phyloP scores from a whole-genome alignment of 2,113 vertebrate species.

The Miniopterus natalensis region DNA sequence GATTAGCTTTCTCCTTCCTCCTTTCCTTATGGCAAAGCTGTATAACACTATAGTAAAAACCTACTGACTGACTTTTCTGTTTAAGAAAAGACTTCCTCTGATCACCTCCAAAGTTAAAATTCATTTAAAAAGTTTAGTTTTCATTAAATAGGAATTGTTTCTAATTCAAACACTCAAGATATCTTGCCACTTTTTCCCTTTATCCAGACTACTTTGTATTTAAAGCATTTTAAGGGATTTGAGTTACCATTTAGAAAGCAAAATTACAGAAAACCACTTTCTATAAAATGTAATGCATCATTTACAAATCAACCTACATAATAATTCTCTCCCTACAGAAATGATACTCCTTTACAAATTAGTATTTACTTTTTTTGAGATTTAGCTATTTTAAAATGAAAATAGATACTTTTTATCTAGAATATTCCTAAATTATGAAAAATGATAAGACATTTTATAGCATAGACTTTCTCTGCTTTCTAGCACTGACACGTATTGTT shows the following conservation, averaged over 20 bases:
- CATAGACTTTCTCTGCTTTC: neutral
- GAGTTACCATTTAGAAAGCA: conserved; percentile 32
- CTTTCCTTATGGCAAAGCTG: neutral
- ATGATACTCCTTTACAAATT: conserved; percentile 9
- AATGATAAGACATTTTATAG: neutral
- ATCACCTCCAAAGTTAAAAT: neutral
- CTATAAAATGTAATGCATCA: neutral
- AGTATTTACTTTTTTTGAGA: neutral
- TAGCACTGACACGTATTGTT: neutral
- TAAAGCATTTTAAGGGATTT: conserved; percentile 27
- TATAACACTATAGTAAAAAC: neutral
- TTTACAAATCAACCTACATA: neutral
- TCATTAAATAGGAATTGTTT: neutral
- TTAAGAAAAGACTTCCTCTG: neutral
- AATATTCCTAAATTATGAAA: neutral
- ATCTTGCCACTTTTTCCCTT: neutral
- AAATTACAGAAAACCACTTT: neutral
- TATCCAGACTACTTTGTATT: neutral
- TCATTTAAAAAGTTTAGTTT: neutral
- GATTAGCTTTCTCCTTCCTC: neutral
- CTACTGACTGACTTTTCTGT: neutral
- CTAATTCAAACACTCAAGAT: neutral
- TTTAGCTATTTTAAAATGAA: neutral
- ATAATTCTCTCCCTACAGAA: neutral
- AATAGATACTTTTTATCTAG: neutral